These are phyloP conservation scores for Tokudaia tokunoshimensis DNA, from an alignment of 2,797 vertebrate species.

Conservation along the genomic window DNA sequence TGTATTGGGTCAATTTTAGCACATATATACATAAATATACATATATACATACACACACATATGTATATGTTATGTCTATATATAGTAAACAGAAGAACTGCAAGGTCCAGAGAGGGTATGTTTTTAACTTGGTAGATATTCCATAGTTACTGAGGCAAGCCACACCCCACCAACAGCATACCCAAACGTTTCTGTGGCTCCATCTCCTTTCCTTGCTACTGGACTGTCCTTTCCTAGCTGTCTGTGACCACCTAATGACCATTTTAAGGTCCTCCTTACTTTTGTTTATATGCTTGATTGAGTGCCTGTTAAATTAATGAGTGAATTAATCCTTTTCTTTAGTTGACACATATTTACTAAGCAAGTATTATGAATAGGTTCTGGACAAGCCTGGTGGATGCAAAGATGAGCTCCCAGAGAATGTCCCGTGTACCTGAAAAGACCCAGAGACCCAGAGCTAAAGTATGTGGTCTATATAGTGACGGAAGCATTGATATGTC, in stretches of 20 bases:
- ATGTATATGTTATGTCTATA: too few species aligned
- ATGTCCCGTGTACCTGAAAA: neutral
- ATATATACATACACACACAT: too few species aligned
- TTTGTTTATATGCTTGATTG: conserved; percentile 13
- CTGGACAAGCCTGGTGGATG: neutral
- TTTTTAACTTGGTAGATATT: conserved; percentile 2
- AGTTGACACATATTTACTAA: conserved; percentile 50
- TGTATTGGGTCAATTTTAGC: neutral
- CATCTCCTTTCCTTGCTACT: neutral
- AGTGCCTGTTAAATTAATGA: conserved; percentile 3
- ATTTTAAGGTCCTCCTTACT: neutral
- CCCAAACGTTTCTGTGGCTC: neutral
- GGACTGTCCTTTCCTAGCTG: neutral
- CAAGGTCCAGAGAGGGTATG: neutral
- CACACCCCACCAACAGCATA: neutral
- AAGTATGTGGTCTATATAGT: neutral
- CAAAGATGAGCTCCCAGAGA: neutral
- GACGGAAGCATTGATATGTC: neutral
- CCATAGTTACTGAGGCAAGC: neutral
- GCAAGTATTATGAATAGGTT: neutral
- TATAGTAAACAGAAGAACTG: neutral
- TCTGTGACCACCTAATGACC: neutral
- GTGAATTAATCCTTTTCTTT: conserved; percentile 19
- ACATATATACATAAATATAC: neutral
- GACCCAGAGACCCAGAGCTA: neutral